These are phyloP conservation scores for Phataginus tricuspis DNA, from an alignment of 2,797 vertebrate species.

Conservation along the genomic window DNA sequence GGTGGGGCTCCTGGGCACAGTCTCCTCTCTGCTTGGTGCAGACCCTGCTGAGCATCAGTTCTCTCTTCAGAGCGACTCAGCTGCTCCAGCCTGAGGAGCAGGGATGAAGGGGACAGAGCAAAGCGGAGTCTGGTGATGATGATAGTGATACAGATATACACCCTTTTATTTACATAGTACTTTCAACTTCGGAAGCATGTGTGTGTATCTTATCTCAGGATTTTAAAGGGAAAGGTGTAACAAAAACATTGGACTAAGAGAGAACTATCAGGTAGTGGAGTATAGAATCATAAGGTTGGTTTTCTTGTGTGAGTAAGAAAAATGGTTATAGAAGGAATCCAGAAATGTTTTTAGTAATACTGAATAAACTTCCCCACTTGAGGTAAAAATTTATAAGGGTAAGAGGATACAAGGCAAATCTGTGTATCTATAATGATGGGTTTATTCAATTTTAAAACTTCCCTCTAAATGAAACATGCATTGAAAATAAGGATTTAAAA, in stretches of 20 bases:
- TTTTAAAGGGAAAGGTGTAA: not conserved
- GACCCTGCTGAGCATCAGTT: not conserved
- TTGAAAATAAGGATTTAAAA: slow-evolving; percentile 26
- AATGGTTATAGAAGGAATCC: not conserved
- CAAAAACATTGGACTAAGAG: not conserved
- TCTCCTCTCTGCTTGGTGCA: not conserved
- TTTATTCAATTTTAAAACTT: slow-evolving; percentile 52
- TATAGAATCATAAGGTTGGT: not conserved
- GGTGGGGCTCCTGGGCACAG: not conserved
- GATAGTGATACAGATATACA: not conserved
- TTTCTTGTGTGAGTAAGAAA: slow-evolving; percentile 23
- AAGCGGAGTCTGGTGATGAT: not conserved
- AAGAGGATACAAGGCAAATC: slow-evolving; percentile 93
- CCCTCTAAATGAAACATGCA: slow-evolving; percentile 24
- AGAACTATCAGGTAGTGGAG: not conserved
- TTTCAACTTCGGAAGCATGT: not conserved
- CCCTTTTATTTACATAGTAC: not conserved
- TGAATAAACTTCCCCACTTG: slow-evolving; percentile 83
- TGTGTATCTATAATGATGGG: slow-evolving; percentile 30
- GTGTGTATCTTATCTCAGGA: not conserved
- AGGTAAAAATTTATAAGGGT: slow-evolving; percentile 90
- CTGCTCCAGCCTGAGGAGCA: not conserved
- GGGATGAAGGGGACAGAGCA: not conserved
- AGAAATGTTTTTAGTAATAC: slow-evolving; percentile 28
- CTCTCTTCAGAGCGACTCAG: not conserved